Base-by-base conservation (phyloP, 2,113 vertebrate species). In the Anhinga anhinga region DNA sequence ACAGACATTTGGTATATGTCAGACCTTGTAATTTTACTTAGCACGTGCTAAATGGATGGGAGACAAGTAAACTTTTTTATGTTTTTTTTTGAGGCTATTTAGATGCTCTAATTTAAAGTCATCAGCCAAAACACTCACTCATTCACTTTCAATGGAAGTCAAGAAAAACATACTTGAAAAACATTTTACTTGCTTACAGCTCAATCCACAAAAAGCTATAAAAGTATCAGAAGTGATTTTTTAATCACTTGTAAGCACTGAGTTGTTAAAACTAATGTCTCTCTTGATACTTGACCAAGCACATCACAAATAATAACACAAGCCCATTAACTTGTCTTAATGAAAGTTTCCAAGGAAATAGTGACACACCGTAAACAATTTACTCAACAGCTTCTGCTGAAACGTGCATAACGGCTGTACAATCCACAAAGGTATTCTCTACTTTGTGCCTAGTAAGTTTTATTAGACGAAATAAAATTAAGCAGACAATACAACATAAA, bases 301-400 rank as follows among this genome's bases (percentile, higher is more conserved):
- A 93, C 26, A 94, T 93, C 93, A 85, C 91, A 96, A 94, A 95
- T 95, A 94, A 95, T 69, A 96, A 91, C 1, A 2, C 73, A 89
- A 94, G 70, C 50, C 73, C 71, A 82, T 96, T 97, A 93, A 89
- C 78, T 89, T 77, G 88, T 93, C 93, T 91, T 94, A 95, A 95
- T 87, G 70, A 91, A 94, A 94, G 93, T 82, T 97, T 85, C 83
- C 70, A 94, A 91, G 70, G 81, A 82, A 95, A 95, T 34, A 80
- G 81, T 11, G 3, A 79, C n/a, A 73, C 70, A n/a, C 13, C 62
- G 58, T 73, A 95, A 95, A 85, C 81, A 86, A 86, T 71, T 88
- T 47, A 86, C 9, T 45, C 76, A 87, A 69, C 34, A 27, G 30
- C 63, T 95, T 86, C 91, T 82, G 52, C 73, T 82, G 69, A 91